phyloP scores from a whole-genome alignment of 2,113 vertebrate genomes.

The Anser brachyrhynchus region DNA sequence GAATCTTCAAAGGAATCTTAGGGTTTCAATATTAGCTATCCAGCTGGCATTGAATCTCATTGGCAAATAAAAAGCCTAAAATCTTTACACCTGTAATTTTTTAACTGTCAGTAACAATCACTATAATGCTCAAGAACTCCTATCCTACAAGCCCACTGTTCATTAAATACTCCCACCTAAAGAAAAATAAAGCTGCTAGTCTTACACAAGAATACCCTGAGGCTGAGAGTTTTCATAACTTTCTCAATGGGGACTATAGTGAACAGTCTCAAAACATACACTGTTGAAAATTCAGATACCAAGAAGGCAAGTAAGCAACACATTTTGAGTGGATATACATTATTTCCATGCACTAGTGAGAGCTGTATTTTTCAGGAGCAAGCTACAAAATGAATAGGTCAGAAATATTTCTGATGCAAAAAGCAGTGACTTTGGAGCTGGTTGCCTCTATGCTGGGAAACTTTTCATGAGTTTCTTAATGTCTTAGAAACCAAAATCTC shows the following conservation, averaged over 20 bases:
- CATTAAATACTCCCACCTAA: not conserved
- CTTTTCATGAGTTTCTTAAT: not conserved
- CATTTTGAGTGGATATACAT: not conserved
- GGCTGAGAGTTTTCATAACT: not conserved
- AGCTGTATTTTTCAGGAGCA: not conserved
- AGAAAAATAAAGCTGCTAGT: not conserved
- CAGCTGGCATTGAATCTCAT: not conserved
- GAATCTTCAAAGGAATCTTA: not conserved
- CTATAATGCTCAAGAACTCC: not conserved
- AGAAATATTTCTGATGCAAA: not conserved
- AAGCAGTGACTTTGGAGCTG: not conserved
- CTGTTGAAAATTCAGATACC: not conserved
- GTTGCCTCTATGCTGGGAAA: not conserved
- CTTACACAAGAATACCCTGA: not conserved
- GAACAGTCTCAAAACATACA: not conserved
- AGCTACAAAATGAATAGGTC: not conserved
- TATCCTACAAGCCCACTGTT: not conserved
- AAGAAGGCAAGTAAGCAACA: not conserved
- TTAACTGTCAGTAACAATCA: not conserved
- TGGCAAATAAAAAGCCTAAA: not conserved
- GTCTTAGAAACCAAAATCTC: not conserved
- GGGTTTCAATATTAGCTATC: not conserved
- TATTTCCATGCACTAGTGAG: not conserved
- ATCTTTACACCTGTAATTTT: not conserved
- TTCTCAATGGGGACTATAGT: not conserved